Percentiles rank a stretch among this genome's conserved stretches.
phyloP scores from a whole-genome alignment of 2,888 invertebrate genomes.

The Acleris laterana region DNA sequence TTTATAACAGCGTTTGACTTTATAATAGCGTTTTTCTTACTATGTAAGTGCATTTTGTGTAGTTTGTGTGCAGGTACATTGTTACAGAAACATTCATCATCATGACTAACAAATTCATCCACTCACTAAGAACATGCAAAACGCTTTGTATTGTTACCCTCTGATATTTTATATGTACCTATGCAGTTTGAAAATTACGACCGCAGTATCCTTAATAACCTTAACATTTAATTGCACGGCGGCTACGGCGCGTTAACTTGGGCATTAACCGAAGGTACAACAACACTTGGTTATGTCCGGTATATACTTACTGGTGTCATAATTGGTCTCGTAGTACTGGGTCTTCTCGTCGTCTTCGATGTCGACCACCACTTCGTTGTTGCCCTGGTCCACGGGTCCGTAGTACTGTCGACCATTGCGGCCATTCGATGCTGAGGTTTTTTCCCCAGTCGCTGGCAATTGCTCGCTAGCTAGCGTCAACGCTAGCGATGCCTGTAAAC shows the following conservation, averaged over 20 bases:
- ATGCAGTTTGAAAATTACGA: background rate
- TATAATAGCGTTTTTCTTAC: no score
- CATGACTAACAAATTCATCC: no score
- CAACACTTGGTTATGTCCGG: background rate
- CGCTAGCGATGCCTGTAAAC: constrained; percentile 70
- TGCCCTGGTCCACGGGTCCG: constrained; percentile 51
- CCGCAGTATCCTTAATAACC: constrained; percentile 9
- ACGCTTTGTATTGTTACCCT: no score
- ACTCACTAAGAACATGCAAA: no score
- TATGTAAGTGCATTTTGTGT: no score
- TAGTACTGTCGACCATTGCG: constrained; percentile 57
- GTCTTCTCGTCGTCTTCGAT: constrained; percentile 89
- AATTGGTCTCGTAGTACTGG: constrained; percentile 90
- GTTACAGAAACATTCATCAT: no score
- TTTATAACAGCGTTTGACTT: no score
- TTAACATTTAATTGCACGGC: constrained; percentile 3
- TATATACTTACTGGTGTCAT: constrained; percentile 89
- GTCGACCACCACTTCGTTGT: constrained; percentile 88
- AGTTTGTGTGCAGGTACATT: no score
- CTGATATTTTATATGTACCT: background rate
- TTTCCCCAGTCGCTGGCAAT: constrained; percentile 41
- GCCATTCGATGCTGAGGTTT: constrained; percentile 43
- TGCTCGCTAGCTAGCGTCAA: constrained; percentile 64
- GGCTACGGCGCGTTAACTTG: no score
- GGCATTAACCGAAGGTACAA: no score